Base-by-base conservation (phyloP, 2,113 vertebrate species). In the Athene cunicularia region DNA sequence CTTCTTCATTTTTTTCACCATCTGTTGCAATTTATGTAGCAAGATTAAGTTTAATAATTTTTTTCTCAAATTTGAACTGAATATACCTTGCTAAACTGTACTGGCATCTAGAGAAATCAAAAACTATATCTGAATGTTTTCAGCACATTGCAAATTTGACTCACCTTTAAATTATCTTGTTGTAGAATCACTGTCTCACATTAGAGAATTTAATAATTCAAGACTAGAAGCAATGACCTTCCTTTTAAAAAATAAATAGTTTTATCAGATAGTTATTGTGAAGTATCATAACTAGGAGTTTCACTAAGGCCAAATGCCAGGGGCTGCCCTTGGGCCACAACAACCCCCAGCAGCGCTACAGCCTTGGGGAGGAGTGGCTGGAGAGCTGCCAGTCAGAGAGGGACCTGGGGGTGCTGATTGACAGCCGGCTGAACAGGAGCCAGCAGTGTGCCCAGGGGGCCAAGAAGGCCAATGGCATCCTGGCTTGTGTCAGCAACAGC, bases 161-260 rank as follows among this genome's bases (percentile, higher is more conserved):
- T 95, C 95, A n/a, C 77, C 45, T 97, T 96, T 93, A 37, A 33
- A 50, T 80, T 67, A 76, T 93, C 56, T 73, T 95, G 59, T 71
- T 96, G 79, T 60, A 95, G 84, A 92, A 95, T 94, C 94, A 94
- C 79, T 90, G 33, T 89, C 84, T 95, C 87, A 75, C 63, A 93
- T 96, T 93, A 95, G 66, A 95, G 66, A 85, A 64, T 24, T 86
- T 39, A 6, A 83, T 70, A 96, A 91, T 86, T 96, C 88, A 96
- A 93, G 68, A 86, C 90, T 39, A 63, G 37, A 62, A 41, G 21
- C 14, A 4, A 27, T 52, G 6, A 53, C 7, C 15, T 59, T 70
- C 55, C 79, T 73, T 94, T 93, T 91, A 72, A 97, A 97, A 88
- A 15, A 33, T 2, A 86, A 66, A 67, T 11, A 6, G 23, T 55